A percentile compares a stretch with the other conserved stretches of the same genome.
phyloP scores from a whole-genome alignment of 2,797 vertebrate species.

The Melanotaenia parkinsoni region DNA sequence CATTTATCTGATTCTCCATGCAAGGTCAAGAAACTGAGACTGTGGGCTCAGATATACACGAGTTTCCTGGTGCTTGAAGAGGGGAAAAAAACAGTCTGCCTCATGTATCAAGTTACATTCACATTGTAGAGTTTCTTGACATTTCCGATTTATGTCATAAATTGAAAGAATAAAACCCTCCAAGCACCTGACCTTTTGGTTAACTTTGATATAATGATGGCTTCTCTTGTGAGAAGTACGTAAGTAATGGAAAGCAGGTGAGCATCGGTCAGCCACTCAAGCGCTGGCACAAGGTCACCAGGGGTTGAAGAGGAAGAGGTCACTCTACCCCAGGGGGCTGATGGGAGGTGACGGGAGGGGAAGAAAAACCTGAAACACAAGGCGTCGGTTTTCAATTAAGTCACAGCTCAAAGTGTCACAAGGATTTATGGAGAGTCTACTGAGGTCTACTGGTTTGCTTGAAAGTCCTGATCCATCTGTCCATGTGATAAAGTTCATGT shows the following conservation, averaged over 20 bases:
- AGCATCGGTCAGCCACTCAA: slow-evolving; percentile 62
- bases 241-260: slow-evolving; percentile 80
- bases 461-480: slow-evolving; percentile 65
- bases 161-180: not conserved
- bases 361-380: slow-evolving; percentile 67
- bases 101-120: slow-evolving; percentile 40
- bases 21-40: slow-evolving; percentile 28
- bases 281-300: slow-evolving; percentile 66
- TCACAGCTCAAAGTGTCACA: slow-evolving; percentile 65
- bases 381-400: slow-evolving; percentile 81
- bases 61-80: slow-evolving; percentile 19
- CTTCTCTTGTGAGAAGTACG: slow-evolving; percentile 34
- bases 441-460: slow-evolving; percentile 20
- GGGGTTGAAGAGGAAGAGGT: slow-evolving; percentile 72
- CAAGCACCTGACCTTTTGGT: not conserved
- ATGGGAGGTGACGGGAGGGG: slow-evolving; percentile 57
- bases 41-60: slow-evolving; percentile 19
- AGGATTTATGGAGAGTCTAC: slow-evolving; percentile 60
- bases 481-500: slow-evolving; percentile 38
- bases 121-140: slow-evolving; percentile 15
- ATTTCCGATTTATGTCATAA: slow-evolving; percentile 32
- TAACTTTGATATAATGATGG: slow-evolving; percentile 9
- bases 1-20: slow-evolving; percentile 62
- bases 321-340: slow-evolving; percentile 64
- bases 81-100: slow-evolving; percentile 34